Percentiles rank a stretch among this genome's conserved stretches.
These are phyloP conservation scores for Aurelia sp. DNA, from an alignment of 30 jellyfish, hydroid and myxozoan species.

Conservation along the genomic window DNA sequence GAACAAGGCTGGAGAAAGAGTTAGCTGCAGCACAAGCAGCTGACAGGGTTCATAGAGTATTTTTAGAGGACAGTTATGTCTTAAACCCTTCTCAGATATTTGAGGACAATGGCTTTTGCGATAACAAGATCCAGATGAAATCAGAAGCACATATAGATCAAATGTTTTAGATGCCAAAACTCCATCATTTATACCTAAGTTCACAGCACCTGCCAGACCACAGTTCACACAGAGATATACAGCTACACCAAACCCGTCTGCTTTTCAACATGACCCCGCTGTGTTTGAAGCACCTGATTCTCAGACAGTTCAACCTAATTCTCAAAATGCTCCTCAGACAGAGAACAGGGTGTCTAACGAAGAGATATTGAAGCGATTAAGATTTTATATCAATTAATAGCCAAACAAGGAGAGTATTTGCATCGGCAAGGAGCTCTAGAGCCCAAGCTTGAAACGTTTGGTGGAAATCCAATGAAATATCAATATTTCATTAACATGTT, in stretches of 20 bases:
- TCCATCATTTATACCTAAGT: background rate
- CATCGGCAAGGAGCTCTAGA: constrained; percentile 57
- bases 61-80: constrained; percentile 12
- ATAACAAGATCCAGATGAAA: constrained; percentile 1
- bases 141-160: background rate
- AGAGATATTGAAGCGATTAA: constrained; percentile 11
- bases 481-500: constrained; percentile 34
- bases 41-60: constrained; percentile 45
- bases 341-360: constrained; percentile 7
- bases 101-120: background rate
- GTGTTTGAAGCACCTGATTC: constrained; percentile 12
- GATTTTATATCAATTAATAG: constrained; percentile 25
- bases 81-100: constrained; percentile 3
- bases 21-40: constrained; percentile 64
- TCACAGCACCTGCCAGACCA: too few relatives aligned
- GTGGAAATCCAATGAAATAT: constrained; percentile 50
- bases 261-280: constrained; percentile 9
- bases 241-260: too few relatives aligned
- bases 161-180: background rate
- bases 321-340: constrained; percentile 11
- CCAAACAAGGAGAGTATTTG: constrained; percentile 23
- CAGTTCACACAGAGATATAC: too few relatives aligned
- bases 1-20: too few relatives aligned
- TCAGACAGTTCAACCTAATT: constrained; percentile 18
- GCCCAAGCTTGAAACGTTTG: constrained; percentile 36